Evolutionary conservation across 2,113 vertebrate genomes (phyloP), one percentile per base, ranked within the genome.

Genomic region (Lasiurus borealis): DNA sequence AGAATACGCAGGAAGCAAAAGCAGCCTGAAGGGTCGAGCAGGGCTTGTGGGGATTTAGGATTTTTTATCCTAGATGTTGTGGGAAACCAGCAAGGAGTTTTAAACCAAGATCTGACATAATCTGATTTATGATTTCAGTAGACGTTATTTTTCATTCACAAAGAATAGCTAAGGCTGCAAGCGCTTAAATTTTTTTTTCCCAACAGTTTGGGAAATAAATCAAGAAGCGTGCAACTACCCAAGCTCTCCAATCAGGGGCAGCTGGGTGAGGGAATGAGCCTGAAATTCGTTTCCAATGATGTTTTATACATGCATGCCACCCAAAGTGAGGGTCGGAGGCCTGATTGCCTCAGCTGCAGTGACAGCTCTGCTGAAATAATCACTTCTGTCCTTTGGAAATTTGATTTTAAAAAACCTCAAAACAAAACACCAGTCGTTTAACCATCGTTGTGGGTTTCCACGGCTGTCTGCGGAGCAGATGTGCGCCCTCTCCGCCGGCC

Each of bases 81-180:
- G 23, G 89, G 40, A 77, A 77, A n/a, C 27, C 46, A 76, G 86
- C 5, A 5, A 77, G 86, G 44, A 73, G 15, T 29, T 72, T 68
- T 76, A 50, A 85, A 57, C 59, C 40, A 57, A 94, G 48, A 36
- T 1, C 11, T 71, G 80, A 57, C 52, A 14, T 85, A 44, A 75
- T 85, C 62, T 84, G 86, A 90, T 50, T 91, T 87, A 57, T 88
- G 40, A 21, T 75, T 93, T 84, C 77, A 76, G 29, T 80, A 64
- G 34, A 77, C 29, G 6, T 40, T 40, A 52, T 69, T 81, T 93
- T 90, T 93, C 59, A 95, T 90, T 95, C 68, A 76, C 27, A 76
- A 80, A 91, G 57, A 34, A 10, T 80, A 52, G n/a, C 18, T 10
- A 91, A 91, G 57, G 34, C 64, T 93, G 18, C 64, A 68, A 68